Base-by-base conservation (phyloP, 2,113 vertebrate genomes). In the Merops nubicus region DNA sequence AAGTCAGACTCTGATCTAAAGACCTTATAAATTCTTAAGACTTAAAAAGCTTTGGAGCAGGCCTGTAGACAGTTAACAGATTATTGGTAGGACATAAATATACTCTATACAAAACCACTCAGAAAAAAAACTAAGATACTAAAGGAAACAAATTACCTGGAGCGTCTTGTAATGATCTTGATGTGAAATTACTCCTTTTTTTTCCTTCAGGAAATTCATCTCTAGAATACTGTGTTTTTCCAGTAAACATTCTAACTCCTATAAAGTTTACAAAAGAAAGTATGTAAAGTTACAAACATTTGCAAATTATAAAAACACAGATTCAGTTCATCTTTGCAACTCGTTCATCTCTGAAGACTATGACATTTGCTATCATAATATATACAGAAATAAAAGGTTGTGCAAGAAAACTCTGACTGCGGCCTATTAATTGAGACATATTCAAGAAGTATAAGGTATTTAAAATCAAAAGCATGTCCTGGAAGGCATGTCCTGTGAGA, bases 161-260 rank as follows among this genome's bases (percentile, higher is more conserved):
- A 98, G 95, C 9, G 62, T 94, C 77, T 88, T 97, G 86, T 98
- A 98, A 84, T 76, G 87, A 60, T 98, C 97, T 89, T 98, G 95
- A 75, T 98, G 93, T 57, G 97, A 97, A 91, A 97, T 65, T 33
- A 75, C 74, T 56, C 98, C 96, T 17, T 96, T 96, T 80, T 96
- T 98, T 69, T 98, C 96, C 67, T 97, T 98, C 92, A 98, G 85
- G n/a, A 98, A 98, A 83, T 93, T 91, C 64, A 96, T 96, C 95
- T 98, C 98, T 75, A 98, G 78, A 45, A 94, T n/a, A 73, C 80
- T 96, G 25, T 98, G 97, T 62, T 98, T 98, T 93, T 98, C 97
- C 94, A 98, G 85, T 70, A 98, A 90, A 38, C 75, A 81, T 63
- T 98, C 97, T 42, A 98, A 94, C 67, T 98, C 98, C 98, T 98